Evolutionary conservation across 2,797 vertebrate species (phyloP).

Genomic region (Babyrousa celebensis): DNA sequence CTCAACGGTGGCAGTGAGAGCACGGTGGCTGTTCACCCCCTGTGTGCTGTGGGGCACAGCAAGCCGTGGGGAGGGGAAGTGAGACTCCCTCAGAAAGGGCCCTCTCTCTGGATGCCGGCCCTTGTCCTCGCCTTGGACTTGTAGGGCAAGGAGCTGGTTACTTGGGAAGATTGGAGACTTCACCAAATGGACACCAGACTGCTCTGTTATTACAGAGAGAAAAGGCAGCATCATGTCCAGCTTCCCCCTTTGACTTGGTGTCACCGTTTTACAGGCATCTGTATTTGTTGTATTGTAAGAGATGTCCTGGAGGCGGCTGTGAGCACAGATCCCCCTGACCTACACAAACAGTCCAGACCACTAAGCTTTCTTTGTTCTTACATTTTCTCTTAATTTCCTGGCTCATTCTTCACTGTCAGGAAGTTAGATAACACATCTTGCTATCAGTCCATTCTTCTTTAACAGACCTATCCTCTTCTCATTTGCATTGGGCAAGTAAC

Average conservation of each 20-base stretch:
- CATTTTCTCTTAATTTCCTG: slow-evolving; percentile 78
- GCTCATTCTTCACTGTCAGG: slow-evolving; percentile 74
- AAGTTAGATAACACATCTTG: slow-evolving; percentile 75
- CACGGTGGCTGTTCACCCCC: slow-evolving; percentile 41
- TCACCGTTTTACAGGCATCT: background rate
- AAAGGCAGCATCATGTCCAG: slow-evolving; percentile 12
- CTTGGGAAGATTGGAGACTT: background rate
- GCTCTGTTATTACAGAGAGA: slow-evolving; percentile 16
- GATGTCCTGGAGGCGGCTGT: background rate
- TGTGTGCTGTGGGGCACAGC: slow-evolving; percentile 30
- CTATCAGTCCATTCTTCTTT: slow-evolving; percentile 16
- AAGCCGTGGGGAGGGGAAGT: slow-evolving; percentile 48
- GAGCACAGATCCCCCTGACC: background rate
- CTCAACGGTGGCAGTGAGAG: background rate
- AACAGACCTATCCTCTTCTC: slow-evolving; percentile 38
- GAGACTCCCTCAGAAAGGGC: background rate
- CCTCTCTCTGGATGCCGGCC: background rate
- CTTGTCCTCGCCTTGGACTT: background rate
- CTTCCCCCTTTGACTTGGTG: background rate
- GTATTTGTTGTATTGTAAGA: background rate
- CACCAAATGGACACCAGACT: background rate
- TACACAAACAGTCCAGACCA: background rate
- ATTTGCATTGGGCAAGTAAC: slow-evolving; percentile 70
- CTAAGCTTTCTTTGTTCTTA: slow-evolving; percentile 61
- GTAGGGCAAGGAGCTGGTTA: background rate